phyloP scores from a whole-genome alignment of 1,140 invertebrate genomes.

The Spodoptera litura region DNA sequence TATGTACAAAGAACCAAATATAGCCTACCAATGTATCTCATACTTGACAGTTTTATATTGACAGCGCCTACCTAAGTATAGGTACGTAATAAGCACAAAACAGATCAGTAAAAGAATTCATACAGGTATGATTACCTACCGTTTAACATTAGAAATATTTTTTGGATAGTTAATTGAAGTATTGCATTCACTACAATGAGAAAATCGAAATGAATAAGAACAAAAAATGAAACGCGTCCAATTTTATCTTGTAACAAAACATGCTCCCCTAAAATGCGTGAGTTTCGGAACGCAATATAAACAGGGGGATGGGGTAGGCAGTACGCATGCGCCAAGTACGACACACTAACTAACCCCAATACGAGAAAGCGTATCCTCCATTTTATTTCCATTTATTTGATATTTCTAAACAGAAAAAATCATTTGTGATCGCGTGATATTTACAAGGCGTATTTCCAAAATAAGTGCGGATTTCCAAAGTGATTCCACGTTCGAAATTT shows the following conservation, averaged over 20 bases:
- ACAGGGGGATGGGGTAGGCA: constrained; percentile 20
- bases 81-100: too few relatives aligned
- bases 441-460: constrained; percentile 17
- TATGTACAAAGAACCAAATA: too few relatives aligned
- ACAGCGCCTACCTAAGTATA: too few relatives aligned
- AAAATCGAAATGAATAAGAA: neutral
- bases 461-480: constrained; percentile 18
- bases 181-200: neutral
- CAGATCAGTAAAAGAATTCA: too few relatives aligned
- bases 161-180: neutral
- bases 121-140: too few relatives aligned
- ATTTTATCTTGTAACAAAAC: constrained; percentile 8
- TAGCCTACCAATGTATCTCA: too few relatives aligned
- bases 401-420: constrained; percentile 55
- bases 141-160: too few relatives aligned
- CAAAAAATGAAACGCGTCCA: neutral
- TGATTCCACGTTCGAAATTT: constrained; percentile 34
- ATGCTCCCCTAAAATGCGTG: constrained; percentile 19
- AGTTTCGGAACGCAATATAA: constrained; percentile 36
- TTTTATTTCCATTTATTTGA: constrained; percentile 78
- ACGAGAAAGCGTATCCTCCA: constrained; percentile 64
- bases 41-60: too few relatives aligned
- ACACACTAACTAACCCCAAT: constrained; percentile 64
- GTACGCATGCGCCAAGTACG: constrained; percentile 64
- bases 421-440: constrained; percentile 43